Evolutionary conservation across 2,113 vertebrate genomes (phyloP), one percentile per base, ranked within the genome.

Genomic region (Cariama cristata): DNA sequence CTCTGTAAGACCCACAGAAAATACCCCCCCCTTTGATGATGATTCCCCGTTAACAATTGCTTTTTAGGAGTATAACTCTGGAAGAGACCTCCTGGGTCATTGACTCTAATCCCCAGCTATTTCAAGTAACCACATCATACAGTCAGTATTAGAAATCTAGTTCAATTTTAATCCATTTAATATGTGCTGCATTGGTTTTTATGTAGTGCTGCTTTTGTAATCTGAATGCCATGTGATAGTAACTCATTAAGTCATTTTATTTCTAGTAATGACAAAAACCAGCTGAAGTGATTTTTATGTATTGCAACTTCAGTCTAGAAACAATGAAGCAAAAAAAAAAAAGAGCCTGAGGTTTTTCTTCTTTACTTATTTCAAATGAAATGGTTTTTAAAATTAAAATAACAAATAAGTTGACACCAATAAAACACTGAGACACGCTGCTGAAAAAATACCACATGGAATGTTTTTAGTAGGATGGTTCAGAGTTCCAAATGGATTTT

Each of bases 91-190:
- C 96, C 95, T 93, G 87, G 92, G 85, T 62, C 82, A 95, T 3
- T 95, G 95, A 96, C 50, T 86, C 87, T 92, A 94, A 93, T 86
- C 85, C 88, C 74, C 55, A 94, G 82, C 67, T 92, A 90, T 96
- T 93, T 90, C 82, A 76, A 80, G 45, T 86, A 93, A 93, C 92
- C 96, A 96, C 95, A 97, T 96, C 79, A 95, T 80, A 90, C 58
- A 94, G 20, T 77, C 44, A 33, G 82, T 96, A 69, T 88, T 93
- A 92, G 93, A 93, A 95, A 96, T 75, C 58, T 79, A 95, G 84
- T 59, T 93, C 24, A 85, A 45, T 91, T 97, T 97, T 97, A 96
- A 96, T 94, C 62, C 77, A 66, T 97, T 95, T 96, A 95, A 90
- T 94, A 82, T 97, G 96, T 82, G 49, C 40, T 79, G 28, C 40